Evolutionary conservation across 2,888 invertebrate genomes (phyloP).

Genomic region (Drosophila subsilvestris): DNA sequence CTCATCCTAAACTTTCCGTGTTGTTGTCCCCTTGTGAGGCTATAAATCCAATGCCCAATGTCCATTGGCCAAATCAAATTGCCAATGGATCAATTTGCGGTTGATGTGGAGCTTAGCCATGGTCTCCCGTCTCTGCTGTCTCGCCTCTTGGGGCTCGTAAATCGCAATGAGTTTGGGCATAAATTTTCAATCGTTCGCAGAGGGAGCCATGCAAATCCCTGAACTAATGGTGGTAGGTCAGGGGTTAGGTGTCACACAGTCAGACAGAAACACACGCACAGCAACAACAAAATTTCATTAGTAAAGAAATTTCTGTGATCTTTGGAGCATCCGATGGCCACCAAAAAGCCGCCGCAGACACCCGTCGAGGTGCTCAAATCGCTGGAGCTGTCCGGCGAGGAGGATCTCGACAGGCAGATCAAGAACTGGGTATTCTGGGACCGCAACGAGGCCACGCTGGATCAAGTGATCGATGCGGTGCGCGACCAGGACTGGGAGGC

Average conservation of each 20-base stretch:
- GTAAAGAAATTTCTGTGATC: too few relatives aligned
- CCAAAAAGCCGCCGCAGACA: constrained; percentile 4
- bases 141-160: constrained; percentile 74
- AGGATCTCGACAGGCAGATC: constrained; percentile 88
- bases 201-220: constrained; percentile 21
- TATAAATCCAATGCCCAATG: constrained; percentile 72
- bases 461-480: constrained; percentile 87
- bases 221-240: background rate
- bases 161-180: constrained; percentile 72
- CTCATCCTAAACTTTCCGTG: constrained; percentile 9
- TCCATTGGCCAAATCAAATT: constrained; percentile 64
- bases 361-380: constrained; percentile 50
- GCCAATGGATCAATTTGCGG: constrained; percentile 76
- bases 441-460: constrained; percentile 88
- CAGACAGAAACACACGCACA: too few relatives aligned
- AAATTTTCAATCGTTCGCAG: constrained; percentile 75
- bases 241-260: background rate
- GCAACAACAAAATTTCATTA: background rate
- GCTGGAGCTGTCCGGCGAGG: constrained; percentile 60
- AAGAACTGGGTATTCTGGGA: constrained; percentile 91
- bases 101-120: constrained; percentile 60
- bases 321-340: background rate
- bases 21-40: constrained; percentile 22
- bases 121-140: constrained; percentile 31
- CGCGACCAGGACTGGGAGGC: constrained; percentile 85